Evolutionary conservation across 2,113 vertebrate genomes (phyloP), one percentile per base, ranked within the genome.

Genomic region (Balaenoptera acutorostrata): DNA sequence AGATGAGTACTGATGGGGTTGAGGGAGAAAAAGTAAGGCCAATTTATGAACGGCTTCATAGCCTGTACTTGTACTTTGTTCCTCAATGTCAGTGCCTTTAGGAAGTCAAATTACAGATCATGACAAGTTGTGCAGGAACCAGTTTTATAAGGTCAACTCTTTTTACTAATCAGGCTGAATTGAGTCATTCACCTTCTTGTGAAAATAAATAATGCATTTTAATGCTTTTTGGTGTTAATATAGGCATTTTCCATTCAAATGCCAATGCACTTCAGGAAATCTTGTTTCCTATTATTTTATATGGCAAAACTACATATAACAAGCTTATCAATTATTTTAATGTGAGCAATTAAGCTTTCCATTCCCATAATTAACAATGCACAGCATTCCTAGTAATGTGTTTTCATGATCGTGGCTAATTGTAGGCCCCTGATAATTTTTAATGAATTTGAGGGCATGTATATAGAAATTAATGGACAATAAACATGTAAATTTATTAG

Each of bases 291-390:
- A 66, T 96, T 86, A 98, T 94, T 98, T 98, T 93, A n/a, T 94
- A 49, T 97, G 83, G 94, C 92, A 92, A 96, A 98, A 44, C 41
- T 93, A 93, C 71, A 97, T 77, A 71, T 63, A 94, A 84, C 61
- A 97, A 97, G 23, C 80, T 71, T 93, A 98, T 98, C 84, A 97
- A 93, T 98, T 98, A 97, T 97, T 97, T 77, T 64, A 13, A 95
- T 95, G 97, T 97, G 96, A 97, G 75, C 98, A 98, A 98, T 98
- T 98, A 98, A 92, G 82, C 18, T 97, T 98, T 98, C 55, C 25
- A 90, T 96, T 98, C 69, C 93, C 36, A 95, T 96, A 97, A 98
- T 98, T 98, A 98, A 96, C 78, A 97, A 97, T 94, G 63, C 10
- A 68, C 97, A 97, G 74, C 87, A 87, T 97, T 98, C 92, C 91